phyloP scores from a whole-genome alignment of 2,888 invertebrate genomes.

The Cosmia trapezina region DNA sequence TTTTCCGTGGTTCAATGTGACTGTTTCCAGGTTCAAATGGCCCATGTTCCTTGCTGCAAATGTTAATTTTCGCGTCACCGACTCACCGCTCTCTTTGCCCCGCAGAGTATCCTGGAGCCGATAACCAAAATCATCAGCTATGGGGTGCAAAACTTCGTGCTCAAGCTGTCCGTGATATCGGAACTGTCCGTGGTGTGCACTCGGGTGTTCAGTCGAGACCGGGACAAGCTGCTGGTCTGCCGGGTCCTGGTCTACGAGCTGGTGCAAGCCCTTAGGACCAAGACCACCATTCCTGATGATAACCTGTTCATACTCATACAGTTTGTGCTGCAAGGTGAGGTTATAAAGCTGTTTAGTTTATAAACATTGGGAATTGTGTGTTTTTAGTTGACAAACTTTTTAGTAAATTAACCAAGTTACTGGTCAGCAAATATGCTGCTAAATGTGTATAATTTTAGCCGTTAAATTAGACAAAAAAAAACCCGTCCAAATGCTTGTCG shows the following conservation, averaged over 20 bases:
- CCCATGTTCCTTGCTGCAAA: slow-evolving; percentile 68
- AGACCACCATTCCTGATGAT: slow-evolving; percentile 97
- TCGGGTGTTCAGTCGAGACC: slow-evolving; percentile 96
- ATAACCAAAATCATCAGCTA: slow-evolving; percentile 98
- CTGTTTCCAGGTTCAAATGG: neutral
- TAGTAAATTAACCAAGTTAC: neutral
- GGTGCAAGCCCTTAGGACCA: slow-evolving; percentile 98
- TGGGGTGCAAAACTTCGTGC: slow-evolving; percentile 96
- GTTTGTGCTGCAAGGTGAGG: slow-evolving; percentile 94
- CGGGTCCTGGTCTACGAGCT: slow-evolving; percentile 98
- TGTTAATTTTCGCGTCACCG: neutral
- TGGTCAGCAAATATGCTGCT: neutral
- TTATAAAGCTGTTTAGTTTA: neutral
- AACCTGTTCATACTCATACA: slow-evolving; percentile 98
- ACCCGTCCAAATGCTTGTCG: too few relatives aligned
- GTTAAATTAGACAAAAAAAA: neutral
- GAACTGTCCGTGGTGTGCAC: slow-evolving; percentile 97
- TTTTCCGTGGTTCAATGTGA: neutral
- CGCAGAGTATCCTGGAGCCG: slow-evolving; percentile 97
- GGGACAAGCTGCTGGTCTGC: slow-evolving; percentile 98
- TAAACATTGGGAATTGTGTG: neutral
- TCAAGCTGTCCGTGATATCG: slow-evolving; percentile 94
- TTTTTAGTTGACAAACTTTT: too few relatives aligned
- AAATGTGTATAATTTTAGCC: neutral
- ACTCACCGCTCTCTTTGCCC: slow-evolving; percentile 60